These are phyloP conservation scores for Cyrtonyx montezumae DNA, from an alignment of 2,113 vertebrate genomes.

Conservation along the genomic window DNA sequence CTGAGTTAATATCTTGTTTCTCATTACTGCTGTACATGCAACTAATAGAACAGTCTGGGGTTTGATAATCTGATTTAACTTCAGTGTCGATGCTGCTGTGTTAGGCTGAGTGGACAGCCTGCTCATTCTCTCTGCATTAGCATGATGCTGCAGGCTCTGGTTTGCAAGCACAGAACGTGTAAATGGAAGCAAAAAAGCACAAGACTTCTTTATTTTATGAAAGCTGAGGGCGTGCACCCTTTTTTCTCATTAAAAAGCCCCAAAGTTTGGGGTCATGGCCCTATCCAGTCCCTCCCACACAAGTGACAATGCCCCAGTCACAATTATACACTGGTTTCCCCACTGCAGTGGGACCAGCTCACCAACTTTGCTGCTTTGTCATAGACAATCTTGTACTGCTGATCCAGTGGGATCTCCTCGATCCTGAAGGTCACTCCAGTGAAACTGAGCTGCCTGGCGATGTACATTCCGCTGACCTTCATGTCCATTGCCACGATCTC, in stretches of 20 bases:
- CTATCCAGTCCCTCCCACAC: not conserved
- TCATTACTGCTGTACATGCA: not conserved
- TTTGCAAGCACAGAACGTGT: not conserved
- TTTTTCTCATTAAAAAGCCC: not conserved
- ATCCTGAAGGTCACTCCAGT: constrained; percentile 95
- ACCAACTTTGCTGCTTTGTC: constrained; percentile 97
- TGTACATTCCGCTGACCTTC: constrained; percentile 99
- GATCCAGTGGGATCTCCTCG: constrained; percentile 92
- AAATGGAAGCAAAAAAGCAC: not conserved
- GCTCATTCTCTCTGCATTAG: not conserved
- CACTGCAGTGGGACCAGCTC: constrained; percentile 10
- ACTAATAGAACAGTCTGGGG: not conserved
- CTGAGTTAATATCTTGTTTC: not conserved
- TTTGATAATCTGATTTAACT: not conserved
- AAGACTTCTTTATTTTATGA: not conserved
- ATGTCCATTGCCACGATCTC: constrained; percentile 99
- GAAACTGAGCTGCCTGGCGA: constrained; percentile 98
- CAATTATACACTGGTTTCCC: not conserved
- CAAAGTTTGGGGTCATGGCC: rapidly evolving
- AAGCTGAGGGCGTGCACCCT: rapidly evolving
- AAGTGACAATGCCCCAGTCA: not conserved
- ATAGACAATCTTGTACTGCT: constrained; percentile 88
- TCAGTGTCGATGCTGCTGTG: rapidly evolving
- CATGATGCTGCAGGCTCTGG: not conserved
- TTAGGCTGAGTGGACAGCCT: not conserved